Evolutionary conservation across 2,888 invertebrate genomes (phyloP).

Genomic region (Netelia inedita): DNA sequence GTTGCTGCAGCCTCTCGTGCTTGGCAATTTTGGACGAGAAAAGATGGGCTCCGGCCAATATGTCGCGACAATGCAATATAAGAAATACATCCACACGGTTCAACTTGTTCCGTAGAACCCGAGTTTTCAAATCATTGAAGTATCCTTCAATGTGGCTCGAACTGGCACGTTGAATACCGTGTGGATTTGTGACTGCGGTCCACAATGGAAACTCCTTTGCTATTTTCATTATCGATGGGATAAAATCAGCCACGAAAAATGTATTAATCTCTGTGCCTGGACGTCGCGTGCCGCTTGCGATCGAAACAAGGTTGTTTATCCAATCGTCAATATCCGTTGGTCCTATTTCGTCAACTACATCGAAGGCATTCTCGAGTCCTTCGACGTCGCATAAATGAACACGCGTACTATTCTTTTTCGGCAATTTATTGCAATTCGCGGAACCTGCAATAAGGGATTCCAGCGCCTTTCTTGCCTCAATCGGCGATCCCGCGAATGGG

Average conservation of each 20-base stretch:
- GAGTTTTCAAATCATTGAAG: conserved; percentile 45
- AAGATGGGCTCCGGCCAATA: no score
- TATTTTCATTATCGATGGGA: conserved; percentile 2
- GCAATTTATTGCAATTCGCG: not conserved
- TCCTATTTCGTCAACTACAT: not conserved
- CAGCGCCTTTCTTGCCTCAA: not conserved
- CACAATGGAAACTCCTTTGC: conserved; percentile 53
- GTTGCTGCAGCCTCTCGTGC: no score
- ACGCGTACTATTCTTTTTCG: not conserved
- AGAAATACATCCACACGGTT: not conserved
- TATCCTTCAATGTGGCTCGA: conserved; percentile 51
- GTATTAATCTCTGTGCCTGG: conserved; percentile 9
- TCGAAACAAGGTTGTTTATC: not conserved
- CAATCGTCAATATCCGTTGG: not conserved
- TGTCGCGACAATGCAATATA: no score
- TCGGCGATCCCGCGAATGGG: not conserved
- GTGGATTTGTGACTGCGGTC: conserved; percentile 38
- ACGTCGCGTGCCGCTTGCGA: not conserved
- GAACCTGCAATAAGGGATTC: conserved; percentile 8
- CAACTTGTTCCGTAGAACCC: conserved; percentile 16
- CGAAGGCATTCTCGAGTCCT: no score
- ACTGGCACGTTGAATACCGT: conserved; percentile 30
- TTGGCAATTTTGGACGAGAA: no score
- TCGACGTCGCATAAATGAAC: not conserved
- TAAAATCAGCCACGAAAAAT: conserved; percentile 33